Evolutionary conservation across 1,140 invertebrate species (phyloP).

Genomic region (Wasmannia auropunctata): DNA sequence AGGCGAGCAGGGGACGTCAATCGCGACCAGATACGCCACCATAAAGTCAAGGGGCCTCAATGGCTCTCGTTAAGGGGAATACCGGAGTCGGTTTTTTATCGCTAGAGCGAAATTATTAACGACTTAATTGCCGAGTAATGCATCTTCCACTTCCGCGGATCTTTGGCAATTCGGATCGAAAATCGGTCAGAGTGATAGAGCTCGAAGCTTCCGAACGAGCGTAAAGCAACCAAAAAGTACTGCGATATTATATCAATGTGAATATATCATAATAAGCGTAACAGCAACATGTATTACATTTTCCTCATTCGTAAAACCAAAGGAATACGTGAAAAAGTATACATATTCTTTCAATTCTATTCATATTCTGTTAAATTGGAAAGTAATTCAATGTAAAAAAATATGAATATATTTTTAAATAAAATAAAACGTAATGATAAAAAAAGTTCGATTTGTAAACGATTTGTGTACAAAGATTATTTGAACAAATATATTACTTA

Average conservation of each 20-base stretch:
- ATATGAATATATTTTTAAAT: not conserved
- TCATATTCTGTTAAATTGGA: no score
- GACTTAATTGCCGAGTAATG: not conserved
- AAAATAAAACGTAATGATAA: not conserved
- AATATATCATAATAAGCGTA: not conserved
- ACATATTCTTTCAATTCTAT: no score
- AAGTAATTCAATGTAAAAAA: not conserved
- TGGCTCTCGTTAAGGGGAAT: slow-evolving; percentile 28
- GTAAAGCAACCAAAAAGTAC: not conserved
- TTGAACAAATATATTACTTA: not conserved
- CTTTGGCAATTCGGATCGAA: not conserved
- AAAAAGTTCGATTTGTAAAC: not conserved
- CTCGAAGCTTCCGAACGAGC: not conserved
- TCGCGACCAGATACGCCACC: slow-evolving; percentile 32
- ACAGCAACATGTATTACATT: not conserved
- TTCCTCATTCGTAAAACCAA: not conserved
- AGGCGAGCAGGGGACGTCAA: not conserved
- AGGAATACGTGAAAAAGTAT: not conserved
- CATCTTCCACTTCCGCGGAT: not conserved
- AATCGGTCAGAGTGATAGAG: not conserved
- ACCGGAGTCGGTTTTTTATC: slow-evolving; percentile 7
- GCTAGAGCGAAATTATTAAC: slow-evolving; percentile 21
- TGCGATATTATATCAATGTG: not conserved
- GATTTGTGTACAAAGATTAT: not conserved
- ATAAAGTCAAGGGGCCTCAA: slow-evolving; percentile 57